Conservation (phyloP, 2,888 invertebrate species). For the Strigamia crassipes region DNA sequence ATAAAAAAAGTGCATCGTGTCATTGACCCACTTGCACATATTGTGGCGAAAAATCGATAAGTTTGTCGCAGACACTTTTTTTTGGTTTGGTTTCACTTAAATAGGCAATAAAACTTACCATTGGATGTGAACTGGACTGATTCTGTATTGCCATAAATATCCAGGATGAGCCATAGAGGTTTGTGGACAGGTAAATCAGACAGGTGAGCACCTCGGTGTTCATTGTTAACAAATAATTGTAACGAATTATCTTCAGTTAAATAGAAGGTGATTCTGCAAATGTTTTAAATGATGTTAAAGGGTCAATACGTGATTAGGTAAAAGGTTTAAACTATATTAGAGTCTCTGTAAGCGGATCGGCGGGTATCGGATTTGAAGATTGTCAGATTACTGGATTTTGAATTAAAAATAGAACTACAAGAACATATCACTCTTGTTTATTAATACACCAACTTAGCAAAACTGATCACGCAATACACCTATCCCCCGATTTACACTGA, state of each 20-base stretch:
- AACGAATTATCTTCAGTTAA: slow-evolving; percentile 43
- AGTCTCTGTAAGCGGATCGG: no score
- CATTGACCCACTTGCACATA: slow-evolving; percentile 1
- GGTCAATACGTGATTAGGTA: no score
- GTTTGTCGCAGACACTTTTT: neutral
- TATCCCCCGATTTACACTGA: no score
- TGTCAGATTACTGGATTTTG: no score
- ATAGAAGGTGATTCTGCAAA: slow-evolving; percentile 19
- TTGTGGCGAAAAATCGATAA: neutral
- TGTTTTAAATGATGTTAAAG: no score
- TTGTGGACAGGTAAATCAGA: slow-evolving; percentile 44
- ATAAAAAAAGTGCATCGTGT: neutral
- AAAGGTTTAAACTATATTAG: no score
- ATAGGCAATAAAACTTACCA: slow-evolving; percentile 39
- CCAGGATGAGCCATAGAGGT: slow-evolving; percentile 47
- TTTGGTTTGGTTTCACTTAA: neutral
- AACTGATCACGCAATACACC: no score
- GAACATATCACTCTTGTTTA: no score
- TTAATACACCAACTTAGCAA: no score
- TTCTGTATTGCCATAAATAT: slow-evolving; percentile 48
- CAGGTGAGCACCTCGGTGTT: slow-evolving; percentile 44
- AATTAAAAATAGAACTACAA: no score
- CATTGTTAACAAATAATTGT: slow-evolving; percentile 46
- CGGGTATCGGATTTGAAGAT: no score
- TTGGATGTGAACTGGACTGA: slow-evolving; percentile 46